phyloP scores from a whole-genome alignment of 2,113 vertebrate species.

The Grallaria varia region DNA sequence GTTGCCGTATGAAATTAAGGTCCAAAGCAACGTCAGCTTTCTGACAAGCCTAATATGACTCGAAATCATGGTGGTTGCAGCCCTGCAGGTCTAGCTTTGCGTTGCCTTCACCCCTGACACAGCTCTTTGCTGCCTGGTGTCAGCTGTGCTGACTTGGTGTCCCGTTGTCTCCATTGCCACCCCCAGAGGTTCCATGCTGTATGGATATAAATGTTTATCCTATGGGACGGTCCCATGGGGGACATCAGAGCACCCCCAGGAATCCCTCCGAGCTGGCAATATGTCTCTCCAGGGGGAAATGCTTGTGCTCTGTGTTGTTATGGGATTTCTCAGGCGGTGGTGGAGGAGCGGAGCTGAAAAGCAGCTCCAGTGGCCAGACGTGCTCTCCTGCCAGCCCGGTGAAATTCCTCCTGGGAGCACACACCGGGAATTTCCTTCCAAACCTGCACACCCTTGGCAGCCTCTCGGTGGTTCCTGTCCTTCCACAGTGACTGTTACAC shows the following conservation, averaged over 20 bases:
- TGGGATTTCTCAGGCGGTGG: neutral
- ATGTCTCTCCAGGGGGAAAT: neutral
- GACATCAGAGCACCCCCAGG: neutral
- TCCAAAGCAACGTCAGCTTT: neutral
- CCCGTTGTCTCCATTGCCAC: neutral
- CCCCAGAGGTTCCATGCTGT: neutral
- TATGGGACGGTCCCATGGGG: accelerated
- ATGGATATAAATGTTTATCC: neutral
- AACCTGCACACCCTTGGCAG: neutral
- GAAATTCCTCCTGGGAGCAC: neutral
- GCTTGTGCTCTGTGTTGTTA: neutral
- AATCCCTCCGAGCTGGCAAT: neutral
- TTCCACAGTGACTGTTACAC: neutral
- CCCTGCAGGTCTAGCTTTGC: neutral
- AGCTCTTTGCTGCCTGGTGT: neutral
- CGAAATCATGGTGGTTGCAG: neutral
- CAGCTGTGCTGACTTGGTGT: neutral
- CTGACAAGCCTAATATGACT: neutral
- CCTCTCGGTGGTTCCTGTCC: neutral
- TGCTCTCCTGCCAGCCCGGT: neutral
- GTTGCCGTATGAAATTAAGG: neutral
- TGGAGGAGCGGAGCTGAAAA: neutral
- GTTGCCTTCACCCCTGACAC: neutral
- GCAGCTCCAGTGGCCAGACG: neutral
- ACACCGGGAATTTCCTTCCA: neutral